These are phyloP conservation scores for Phyllostomus discolor DNA, from an alignment of 2,113 vertebrate genomes.

Conservation along the genomic window DNA sequence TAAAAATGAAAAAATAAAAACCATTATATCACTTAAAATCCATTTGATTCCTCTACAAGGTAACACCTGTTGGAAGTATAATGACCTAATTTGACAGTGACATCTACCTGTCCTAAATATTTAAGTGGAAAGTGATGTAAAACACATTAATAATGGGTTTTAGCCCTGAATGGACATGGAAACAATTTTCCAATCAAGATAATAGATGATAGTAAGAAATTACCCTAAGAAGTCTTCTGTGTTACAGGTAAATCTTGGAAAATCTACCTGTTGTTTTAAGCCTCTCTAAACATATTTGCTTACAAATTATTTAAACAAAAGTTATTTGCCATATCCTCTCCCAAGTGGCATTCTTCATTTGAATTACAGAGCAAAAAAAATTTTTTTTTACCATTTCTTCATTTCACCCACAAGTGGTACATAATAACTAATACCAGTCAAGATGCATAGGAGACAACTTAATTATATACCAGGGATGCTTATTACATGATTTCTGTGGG, in stretches of 20 bases:
- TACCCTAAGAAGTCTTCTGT: slow-evolving; percentile 43
- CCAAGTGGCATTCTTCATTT: neutral
- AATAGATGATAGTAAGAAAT: slow-evolving; percentile 22
- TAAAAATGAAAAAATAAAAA: neutral
- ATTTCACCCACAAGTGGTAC: neutral
- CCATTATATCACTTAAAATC: slow-evolving; percentile 38
- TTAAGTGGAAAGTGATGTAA: slow-evolving; percentile 34
- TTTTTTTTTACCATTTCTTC: neutral
- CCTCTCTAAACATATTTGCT: slow-evolving; percentile 23
- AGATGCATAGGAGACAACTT: neutral
- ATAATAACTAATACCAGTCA: neutral
- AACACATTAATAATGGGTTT: neutral
- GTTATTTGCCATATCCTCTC: neutral
- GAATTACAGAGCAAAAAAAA: neutral
- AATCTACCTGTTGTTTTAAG: neutral
- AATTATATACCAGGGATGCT: neutral
- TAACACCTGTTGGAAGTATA: slow-evolving; percentile 50
- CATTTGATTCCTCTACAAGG: slow-evolving; percentile 32
- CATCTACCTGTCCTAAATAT: slow-evolving; percentile 54
- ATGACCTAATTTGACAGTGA: slow-evolving; percentile 51
- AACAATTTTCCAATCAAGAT: slow-evolving; percentile 58
- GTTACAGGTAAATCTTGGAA: neutral
- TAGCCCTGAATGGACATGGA: neutral
- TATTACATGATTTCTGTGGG: neutral
- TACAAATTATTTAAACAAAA: slow-evolving; percentile 15